Evolutionary conservation across 2,888 invertebrate species (phyloP).

Genomic region (Carpatolechia fugitivella): DNA sequence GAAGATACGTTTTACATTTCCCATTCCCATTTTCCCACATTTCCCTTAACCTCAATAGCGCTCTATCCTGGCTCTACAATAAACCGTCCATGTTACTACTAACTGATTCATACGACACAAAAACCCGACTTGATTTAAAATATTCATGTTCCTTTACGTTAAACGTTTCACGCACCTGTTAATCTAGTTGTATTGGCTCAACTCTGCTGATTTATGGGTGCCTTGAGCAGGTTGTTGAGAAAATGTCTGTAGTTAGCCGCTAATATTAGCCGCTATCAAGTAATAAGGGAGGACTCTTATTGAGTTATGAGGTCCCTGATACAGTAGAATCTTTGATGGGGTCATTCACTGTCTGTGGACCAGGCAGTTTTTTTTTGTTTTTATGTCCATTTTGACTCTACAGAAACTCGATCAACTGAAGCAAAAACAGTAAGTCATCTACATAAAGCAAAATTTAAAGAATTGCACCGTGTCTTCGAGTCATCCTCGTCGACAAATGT

Average conservation of each 20-base stretch:
- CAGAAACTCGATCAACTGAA: no score
- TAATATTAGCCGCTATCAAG: constrained; percentile 21
- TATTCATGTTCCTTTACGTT: constrained; percentile 4
- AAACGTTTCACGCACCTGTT: constrained; percentile 21
- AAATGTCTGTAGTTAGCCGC: constrained; percentile 26
- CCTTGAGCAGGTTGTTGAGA: constrained; percentile 21
- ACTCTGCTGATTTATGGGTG: constrained; percentile 21
- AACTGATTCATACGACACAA: constrained; percentile 14
- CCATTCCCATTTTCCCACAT: no score
- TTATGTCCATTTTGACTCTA: not conserved
- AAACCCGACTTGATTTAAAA: constrained; percentile 17
- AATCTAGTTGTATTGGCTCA: constrained; percentile 13
- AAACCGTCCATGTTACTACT: not conserved
- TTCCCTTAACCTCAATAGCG: not conserved
- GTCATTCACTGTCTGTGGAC: not conserved
- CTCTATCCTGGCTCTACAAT: not conserved
- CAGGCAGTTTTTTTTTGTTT: not conserved
- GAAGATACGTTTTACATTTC: no score
- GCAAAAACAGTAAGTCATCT: no score
- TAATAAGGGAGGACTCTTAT: constrained; percentile 13
- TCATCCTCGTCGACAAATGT: constrained; percentile 33
- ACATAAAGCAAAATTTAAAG: no score
- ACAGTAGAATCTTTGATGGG: constrained; percentile 22
- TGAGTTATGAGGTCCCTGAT: constrained; percentile 11
- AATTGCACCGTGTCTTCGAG: not conserved